A percentile compares a stretch with the other conserved stretches of the same genome.
phyloP scores from a whole-genome alignment of 2,113 vertebrate species.

The Poeciliopsis prolifica region DNA sequence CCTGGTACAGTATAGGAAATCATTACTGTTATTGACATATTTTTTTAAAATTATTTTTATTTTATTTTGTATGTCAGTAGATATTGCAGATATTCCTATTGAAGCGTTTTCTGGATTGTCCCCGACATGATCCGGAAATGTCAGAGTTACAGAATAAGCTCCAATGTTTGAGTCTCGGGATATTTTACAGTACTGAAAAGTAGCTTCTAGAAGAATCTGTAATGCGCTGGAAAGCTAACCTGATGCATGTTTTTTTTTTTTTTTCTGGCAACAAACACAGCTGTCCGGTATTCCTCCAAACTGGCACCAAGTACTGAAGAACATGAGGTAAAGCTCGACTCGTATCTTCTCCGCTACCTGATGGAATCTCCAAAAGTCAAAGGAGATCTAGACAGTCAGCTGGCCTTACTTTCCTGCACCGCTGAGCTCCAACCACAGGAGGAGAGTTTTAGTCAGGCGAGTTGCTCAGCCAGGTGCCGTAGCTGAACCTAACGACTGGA shows the following conservation, averaged over 20 bases:
- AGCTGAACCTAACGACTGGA: slow-evolving; percentile 23
- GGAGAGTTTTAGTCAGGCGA: neutral
- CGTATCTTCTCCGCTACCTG: slow-evolving; percentile 44
- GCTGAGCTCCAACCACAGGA: slow-evolving; percentile 29
- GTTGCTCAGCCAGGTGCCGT: neutral
- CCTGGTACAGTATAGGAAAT: no score
- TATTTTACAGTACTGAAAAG: no score
- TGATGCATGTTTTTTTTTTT: neutral
- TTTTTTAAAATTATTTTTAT: no score
- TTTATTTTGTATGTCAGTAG: no score
- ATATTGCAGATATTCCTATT: no score
- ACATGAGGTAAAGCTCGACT: slow-evolving; percentile 4
- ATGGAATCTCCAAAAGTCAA: slow-evolving; percentile 25
- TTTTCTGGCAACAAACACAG: slow-evolving; percentile 14
- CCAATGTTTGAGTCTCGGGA: no score
- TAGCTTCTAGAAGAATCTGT: no score
- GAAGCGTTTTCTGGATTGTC: no score
- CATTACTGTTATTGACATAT: no score
- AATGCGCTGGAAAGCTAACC: no score
- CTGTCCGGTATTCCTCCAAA: neutral
- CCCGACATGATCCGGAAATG: no score
- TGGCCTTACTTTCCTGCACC: slow-evolving; percentile 9
- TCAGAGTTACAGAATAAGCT: no score
- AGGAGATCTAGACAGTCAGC: slow-evolving; percentile 9
- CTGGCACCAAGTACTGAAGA: slow-evolving; percentile 12